These are phyloP conservation scores for Mustela erminea DNA, from an alignment of 2,797 vertebrate species.

Conservation along the genomic window DNA sequence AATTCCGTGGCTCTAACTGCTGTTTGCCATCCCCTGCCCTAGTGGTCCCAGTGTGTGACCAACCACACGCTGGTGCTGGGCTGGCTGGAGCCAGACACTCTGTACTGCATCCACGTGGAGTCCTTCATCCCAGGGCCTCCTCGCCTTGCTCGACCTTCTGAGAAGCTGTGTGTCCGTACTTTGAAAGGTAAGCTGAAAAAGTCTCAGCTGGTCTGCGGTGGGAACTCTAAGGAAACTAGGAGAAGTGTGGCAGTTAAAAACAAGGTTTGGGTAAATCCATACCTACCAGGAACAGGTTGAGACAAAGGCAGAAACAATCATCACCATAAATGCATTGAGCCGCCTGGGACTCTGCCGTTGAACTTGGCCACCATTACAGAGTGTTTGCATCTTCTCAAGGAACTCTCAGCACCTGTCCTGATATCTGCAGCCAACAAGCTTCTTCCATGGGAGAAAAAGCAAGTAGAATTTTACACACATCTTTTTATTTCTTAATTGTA, in stretches of 20 bases:
- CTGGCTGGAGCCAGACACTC: slow-evolving; percentile 85
- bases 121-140: slow-evolving; percentile 79
- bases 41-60: slow-evolving; percentile 87
- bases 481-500: not conserved
- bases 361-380: not conserved
- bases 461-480: not conserved
- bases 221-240: too few species aligned
- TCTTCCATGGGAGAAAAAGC: not conserved
- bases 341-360: not conserved
- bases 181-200: slow-evolving; percentile 85
- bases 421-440: not conserved
- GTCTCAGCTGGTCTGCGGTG: too few species aligned
- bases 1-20: slow-evolving; percentile 47
- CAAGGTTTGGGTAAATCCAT: not conserved
- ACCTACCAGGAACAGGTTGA: not conserved
- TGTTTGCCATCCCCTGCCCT: slow-evolving; percentile 31
- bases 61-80: slow-evolving; percentile 84
- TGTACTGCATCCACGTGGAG: slow-evolving; percentile 86
- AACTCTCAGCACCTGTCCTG: not conserved
- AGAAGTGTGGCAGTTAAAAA: not conserved
- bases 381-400: not conserved
- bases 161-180: slow-evolving; percentile 85
- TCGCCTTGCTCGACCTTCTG: slow-evolving; percentile 80
- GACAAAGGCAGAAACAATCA: not conserved
- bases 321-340: not conserved